These are phyloP conservation scores for Melipona beecheii DNA, from an alignment of 2,888 invertebrate species.

Conservation along the genomic window DNA sequence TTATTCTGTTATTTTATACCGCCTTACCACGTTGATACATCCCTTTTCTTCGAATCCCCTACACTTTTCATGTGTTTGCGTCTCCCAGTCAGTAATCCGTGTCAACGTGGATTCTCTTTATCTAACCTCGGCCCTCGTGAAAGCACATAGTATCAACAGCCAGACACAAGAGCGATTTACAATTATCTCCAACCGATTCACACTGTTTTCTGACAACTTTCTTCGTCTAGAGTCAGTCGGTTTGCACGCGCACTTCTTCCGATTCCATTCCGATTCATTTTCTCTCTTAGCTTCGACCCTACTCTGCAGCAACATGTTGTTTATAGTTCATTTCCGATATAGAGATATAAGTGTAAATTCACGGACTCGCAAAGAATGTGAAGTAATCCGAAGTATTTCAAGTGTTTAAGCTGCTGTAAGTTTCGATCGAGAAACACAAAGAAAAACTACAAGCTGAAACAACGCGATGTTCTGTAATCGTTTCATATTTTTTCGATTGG, in stretches of 20 bases:
- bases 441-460: no score
- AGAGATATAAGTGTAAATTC: conserved; percentile 12
- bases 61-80: conserved; percentile 10
- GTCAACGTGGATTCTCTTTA: conserved; percentile 52
- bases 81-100: conserved; percentile 42
- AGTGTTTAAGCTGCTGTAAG: conserved; percentile 8
- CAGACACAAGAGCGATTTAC: conserved; percentile 42
- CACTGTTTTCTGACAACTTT: conserved; percentile 42
- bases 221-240: conserved; percentile 28
- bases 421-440: conserved; percentile 1
- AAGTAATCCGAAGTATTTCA: conserved; percentile 1
- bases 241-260: neutral
- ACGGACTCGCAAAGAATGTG: no score
- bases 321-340: conserved; percentile 1
- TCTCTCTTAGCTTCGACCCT: conserved; percentile 17
- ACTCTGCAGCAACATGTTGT: conserved; percentile 7
- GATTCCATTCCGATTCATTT: conserved; percentile 11
- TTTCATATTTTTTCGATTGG: neutral
- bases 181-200: conserved; percentile 46
- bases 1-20: conserved; percentile 26
- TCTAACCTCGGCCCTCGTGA: conserved; percentile 35
- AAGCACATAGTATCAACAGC: conserved; percentile 35
- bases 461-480: neutral
- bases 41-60: conserved; percentile 20
- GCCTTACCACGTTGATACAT: conserved; percentile 3